Evolutionary conservation across 2,113 vertebrate genomes (phyloP).

Genomic region (Coptodon bakossiorum): DNA sequence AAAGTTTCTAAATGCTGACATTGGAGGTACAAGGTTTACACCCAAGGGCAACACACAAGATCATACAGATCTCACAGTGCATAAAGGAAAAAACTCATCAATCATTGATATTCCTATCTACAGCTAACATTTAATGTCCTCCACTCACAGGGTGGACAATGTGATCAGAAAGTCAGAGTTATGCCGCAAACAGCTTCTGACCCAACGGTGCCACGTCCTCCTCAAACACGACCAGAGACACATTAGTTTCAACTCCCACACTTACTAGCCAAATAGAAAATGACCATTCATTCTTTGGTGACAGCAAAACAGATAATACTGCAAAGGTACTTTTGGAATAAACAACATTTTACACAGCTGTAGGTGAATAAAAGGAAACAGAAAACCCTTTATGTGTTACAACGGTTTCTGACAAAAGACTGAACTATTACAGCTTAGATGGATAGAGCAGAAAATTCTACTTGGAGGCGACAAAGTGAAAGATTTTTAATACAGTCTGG

Average conservation of each 20-base stretch:
- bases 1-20: constrained; percentile 19
- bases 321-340: not conserved
- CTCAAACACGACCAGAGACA: not conserved
- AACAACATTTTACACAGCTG: not conserved
- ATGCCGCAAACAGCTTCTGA: constrained; percentile 52
- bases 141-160: constrained; percentile 88
- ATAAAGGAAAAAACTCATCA: constrained; percentile 53
- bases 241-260: not conserved
- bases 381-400: not conserved
- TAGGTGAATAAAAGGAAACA: not conserved
- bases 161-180: constrained; percentile 74
- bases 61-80: constrained; percentile 43
- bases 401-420: not conserved
- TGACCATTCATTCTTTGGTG: not conserved
- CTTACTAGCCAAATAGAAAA: not conserved
- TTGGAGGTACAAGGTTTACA: constrained; percentile 7
- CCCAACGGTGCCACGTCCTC: not conserved
- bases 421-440: not conserved
- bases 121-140: constrained; percentile 84
- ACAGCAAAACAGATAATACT: not conserved
- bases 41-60: not conserved
- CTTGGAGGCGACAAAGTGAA: not conserved
- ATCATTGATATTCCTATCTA: constrained; percentile 57
- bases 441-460: not conserved
- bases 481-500: not conserved